A percentile compares a stretch with the other conserved stretches of the same genome.
These are phyloP conservation scores for Stichodactyla mertensii DNA, from an alignment of 64 coral and sea anemone genomes.

Conservation along the genomic window DNA sequence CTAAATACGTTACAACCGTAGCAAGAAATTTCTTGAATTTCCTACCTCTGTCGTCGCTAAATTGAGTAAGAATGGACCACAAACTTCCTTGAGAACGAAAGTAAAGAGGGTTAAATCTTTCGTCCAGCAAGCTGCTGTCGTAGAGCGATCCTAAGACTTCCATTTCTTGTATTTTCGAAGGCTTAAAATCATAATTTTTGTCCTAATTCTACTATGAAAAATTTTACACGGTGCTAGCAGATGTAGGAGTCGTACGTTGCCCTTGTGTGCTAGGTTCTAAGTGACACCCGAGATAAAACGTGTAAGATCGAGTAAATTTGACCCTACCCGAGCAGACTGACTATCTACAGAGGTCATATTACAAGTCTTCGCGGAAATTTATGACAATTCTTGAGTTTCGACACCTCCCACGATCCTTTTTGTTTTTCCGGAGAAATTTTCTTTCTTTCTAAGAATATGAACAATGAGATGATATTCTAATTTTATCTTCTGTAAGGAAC, in stretches of 20 bases:
- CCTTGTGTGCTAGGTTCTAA: background rate
- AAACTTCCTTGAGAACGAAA: constrained; percentile 26
- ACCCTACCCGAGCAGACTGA: background rate
- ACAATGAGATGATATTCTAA: background rate
- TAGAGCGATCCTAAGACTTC: background rate
- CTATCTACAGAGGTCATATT: background rate
- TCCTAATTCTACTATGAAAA: background rate
- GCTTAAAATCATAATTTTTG: background rate
- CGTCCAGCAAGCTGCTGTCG: background rate
- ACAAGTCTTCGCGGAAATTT: background rate
- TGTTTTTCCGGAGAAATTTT: background rate
- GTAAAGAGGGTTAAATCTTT: constrained; percentile 17
- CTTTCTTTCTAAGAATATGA: background rate
- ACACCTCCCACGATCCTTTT: background rate
- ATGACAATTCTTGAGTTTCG: background rate
- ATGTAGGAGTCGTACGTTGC: background rate
- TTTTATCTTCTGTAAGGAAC: background rate
- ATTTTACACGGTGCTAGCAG: background rate
- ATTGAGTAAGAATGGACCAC: constrained; percentile 13
- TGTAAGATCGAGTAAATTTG: background rate
- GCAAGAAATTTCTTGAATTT: background rate
- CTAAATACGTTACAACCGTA: no score
- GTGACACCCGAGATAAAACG: background rate
- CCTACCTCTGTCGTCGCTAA: background rate
- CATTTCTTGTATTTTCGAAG: background rate